Evolutionary conservation across 2,888 invertebrate genomes (phyloP), one percentile per base, ranked within the genome.

Genomic region (Caenorhabditis zanzibari): DNA sequence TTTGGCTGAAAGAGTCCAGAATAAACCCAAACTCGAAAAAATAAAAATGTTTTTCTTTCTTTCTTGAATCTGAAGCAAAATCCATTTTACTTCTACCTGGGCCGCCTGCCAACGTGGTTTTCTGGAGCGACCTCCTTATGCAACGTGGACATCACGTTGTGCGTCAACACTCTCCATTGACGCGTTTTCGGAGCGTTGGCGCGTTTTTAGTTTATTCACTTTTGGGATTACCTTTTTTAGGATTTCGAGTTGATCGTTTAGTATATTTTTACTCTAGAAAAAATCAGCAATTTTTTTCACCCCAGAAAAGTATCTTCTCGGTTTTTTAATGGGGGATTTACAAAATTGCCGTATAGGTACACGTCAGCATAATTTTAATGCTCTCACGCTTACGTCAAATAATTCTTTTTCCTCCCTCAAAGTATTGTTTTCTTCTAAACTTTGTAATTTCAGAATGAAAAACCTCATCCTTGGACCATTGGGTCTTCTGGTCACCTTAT

Each of bases 391-490:
- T 38, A 61, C 76, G 76, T 68, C 59, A 41, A 26, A 5, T 38
- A 6, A 0, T 54, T 32, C n/a, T 38, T 63, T 12, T 26, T 41
- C 47, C 16, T 35, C 26, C 2, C 16, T 26, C 26, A 14, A 10
- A 38, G 2, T 10, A 10, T 38, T 6, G 32, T 32, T 32, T 38
- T 38, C 12, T 16, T n/a, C 22, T 64, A 26, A 24, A 24, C 3
- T 44, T 44, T 22, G 22, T 9, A 1, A 28, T 22, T 85, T 75
- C 80, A 77, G 82, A 64, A 81, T 84, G 81, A 66, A 69, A 56
- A 71, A 69, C 22, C 52, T 44, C 61, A 75, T 79, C 35, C 58
- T 75, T 61, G 81, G 83, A 19, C 72, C 73, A 6, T 49, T 77
- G 56, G 71, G 76, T 49, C 63, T 82, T 41, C 59, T 82, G 26